These are phyloP conservation scores for Luidia sarsii DNA, from an alignment of 53 echinoderm and acorn worm species.

Conservation along the genomic window DNA sequence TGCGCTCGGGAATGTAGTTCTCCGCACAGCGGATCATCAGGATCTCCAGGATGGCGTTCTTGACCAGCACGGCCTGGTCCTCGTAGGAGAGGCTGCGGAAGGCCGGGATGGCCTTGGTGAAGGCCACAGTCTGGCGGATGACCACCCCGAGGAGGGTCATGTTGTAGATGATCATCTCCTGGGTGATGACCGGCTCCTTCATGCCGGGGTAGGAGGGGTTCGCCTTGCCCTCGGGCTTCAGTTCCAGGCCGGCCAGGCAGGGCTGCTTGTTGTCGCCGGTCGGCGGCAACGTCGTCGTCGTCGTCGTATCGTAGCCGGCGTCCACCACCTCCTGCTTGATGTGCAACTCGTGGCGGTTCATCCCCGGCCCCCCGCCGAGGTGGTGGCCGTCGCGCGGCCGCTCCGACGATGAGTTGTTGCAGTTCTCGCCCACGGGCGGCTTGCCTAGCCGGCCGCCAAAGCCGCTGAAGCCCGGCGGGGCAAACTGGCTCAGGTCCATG, in stretches of 20 bases:
- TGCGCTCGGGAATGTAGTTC: slow-evolving; percentile 92
- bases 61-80: slow-evolving; percentile 97
- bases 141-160: slow-evolving; percentile 94
- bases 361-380: background rate
- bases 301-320: slow-evolving; percentile 24
- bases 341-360: background rate
- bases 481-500: slow-evolving; percentile 39
- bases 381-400: slow-evolving; percentile 13
- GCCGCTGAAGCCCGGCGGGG: slow-evolving; percentile 40
- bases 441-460: slow-evolving; percentile 14
- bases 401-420: slow-evolving; percentile 49
- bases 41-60: slow-evolving; percentile 95
- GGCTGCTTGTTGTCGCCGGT: slow-evolving; percentile 6
- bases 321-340: slow-evolving; percentile 45
- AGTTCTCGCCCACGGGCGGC: slow-evolving; percentile 22
- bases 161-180: slow-evolving; percentile 89
- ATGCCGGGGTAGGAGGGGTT: background rate
- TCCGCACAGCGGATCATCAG: slow-evolving; percentile 96
- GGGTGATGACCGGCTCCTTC: slow-evolving; percentile 35
- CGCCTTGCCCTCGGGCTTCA: slow-evolving; percentile 24
- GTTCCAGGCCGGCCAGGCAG: slow-evolving; percentile 37
- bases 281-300: too few relatives aligned
- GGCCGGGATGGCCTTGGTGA: slow-evolving; percentile 95
- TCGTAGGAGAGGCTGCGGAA: slow-evolving; percentile 93
- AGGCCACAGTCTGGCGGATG: slow-evolving; percentile 96